A percentile compares a stretch with the other conserved stretches of the same genome.
Conservation (phyloP, 53 echinoderm and acorn worm genomes). For the Holothuria scabra region DNA sequence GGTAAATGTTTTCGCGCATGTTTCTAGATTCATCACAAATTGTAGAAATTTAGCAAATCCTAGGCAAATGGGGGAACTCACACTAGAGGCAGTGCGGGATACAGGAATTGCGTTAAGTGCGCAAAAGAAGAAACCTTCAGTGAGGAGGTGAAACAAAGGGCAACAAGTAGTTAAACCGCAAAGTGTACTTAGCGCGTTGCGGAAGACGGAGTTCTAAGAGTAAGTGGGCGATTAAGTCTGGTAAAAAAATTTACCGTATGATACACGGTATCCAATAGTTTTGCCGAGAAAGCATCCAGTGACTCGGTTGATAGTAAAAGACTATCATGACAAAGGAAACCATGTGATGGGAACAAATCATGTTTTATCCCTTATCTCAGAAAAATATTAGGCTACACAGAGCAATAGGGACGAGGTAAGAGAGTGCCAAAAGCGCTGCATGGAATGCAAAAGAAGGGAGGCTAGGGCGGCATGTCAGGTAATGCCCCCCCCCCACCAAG, state of each 20-base stretch:
- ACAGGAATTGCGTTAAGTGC: neutral
- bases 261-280: neutral
- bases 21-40: no score
- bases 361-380: slow-evolving; percentile 11
- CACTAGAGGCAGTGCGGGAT: neutral
- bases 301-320: neutral
- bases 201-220: slow-evolving; percentile 5
- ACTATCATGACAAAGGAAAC: no score
- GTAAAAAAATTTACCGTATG: neutral
- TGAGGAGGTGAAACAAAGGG: neutral
- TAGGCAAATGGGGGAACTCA: no score
- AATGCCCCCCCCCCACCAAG: no score
- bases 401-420: no score
- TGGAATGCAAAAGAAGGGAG: no score
- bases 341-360: slow-evolving; percentile 39
- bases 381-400: slow-evolving; percentile 30
- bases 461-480: no score
- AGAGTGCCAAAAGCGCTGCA: no score
- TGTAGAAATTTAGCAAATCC: no score
- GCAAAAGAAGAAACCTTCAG: neutral
- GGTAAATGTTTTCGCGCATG: no score
- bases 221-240: neutral
- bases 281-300: slow-evolving; percentile 5
- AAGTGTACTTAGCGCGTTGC: neutral
- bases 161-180: neutral